Base-by-base conservation (phyloP, 2,888 invertebrate species). In the Plebejus argus region DNA sequence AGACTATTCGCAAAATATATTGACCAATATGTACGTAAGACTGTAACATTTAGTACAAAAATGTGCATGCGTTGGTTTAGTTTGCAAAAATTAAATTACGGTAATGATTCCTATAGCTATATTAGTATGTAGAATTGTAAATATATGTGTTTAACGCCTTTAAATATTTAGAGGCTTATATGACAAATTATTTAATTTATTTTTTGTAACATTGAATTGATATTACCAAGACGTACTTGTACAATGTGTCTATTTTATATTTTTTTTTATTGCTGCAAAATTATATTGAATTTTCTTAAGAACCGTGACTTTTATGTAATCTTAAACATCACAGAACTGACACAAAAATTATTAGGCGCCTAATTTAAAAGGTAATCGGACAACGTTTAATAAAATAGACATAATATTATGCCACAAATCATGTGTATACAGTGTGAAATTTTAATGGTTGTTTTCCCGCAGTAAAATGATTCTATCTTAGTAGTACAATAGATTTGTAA, bases 1-100 rank as follows among this genome's bases (percentile, higher is more conserved):
- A 66, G 33, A 66, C 28, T 66, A 66, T 66, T 66, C 66, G 66
- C 18, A 66, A 61, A 70, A 33, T 70, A 35, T 70, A 70, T 20
- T 53, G 74, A 74, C 74, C 74, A 74, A 66, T 72, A 66, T 78
- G 74, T 79, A 78, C 76, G 77, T 71, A 72, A 72, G 71, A 77
- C 58, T 74, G 72, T 72, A 74, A 74, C 86, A 85, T 87, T 92
- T 89, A 92, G 93, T 93, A 92, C 92, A 92, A 91, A 92, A 82
- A 79, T 83, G 86, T 72, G 74, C 53, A 74, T 74, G 74, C 66
- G 28, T 66, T 66, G 33, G 66, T 66, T 53, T 74, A 74, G 7
- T 74, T 74, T 74, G 74, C 49, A 74, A 49, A 53, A 49, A 23
- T 74, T 66, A 28, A 70, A 74, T 53, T 45, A 49, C 74, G 49